Evolutionary conservation across 1,140 invertebrate species (phyloP), one percentile per base, ranked within the genome.

Genomic region (Alviniconcha marisindica): DNA sequence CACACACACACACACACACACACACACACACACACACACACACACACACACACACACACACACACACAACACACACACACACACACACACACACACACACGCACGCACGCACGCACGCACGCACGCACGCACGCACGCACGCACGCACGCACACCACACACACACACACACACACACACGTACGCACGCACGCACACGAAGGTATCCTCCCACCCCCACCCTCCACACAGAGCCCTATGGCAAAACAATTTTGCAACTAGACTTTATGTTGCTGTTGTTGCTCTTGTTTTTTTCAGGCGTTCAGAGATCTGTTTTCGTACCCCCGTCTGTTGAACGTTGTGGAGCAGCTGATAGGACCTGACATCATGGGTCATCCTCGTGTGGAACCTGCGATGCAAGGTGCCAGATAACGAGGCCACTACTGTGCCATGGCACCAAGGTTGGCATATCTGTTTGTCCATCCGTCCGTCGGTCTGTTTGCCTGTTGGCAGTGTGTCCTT

Each of bases 341-440:
- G 1, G 91, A 92, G 74, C 91, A 92, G 71, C 60, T 92, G 36
- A 90, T 92, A 84, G 92, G 92, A 14, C 91, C 91, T 28, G 87
- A 92, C 56, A 91, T 92, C 54, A 87, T 87, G 18, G 90, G 89
- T 38, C 90, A 91, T 63, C 92, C 92, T n/a, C 0, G 91, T 92
- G 0, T 92, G 90, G 91, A 92, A 92, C 74, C 83, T 92, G 21
- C 83, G 92, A 15, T 88, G 90, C 38, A 92, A 92, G 81, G 90
- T 90, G 14, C 92, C 92, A 1, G 83, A 89, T 21, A 91, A 90
- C 81, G 88, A 88, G 48, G 88, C 90, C 12, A 89, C 89, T 5
- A 90, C 88, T 38, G 91, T 93, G 0, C 92, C 92, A 0, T 93
- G 92, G 92, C 92, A 93, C 84, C 92, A 93, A 89, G 91, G 91